A percentile compares a stretch with the other conserved stretches of the same genome.
Conservation (phyloP, 2,888 invertebrate species). For the Branchipolynoe longqiensis region DNA sequence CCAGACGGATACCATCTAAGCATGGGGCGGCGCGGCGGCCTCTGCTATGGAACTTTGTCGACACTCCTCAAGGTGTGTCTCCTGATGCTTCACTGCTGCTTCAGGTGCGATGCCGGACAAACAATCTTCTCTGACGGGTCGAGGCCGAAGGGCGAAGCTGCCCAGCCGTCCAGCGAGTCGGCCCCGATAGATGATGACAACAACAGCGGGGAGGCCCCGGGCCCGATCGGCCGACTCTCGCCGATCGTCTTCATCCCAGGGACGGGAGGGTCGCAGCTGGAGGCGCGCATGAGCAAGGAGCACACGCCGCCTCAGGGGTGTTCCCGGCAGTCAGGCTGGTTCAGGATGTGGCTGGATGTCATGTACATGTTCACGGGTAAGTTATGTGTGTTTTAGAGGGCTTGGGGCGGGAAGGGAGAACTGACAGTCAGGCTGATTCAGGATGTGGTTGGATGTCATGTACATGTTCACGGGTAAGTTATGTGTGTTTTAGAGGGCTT, state of each 20-base stretch:
- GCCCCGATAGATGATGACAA: too few relatives aligned
- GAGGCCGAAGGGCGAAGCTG: too few relatives aligned
- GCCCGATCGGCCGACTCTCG: not conserved
- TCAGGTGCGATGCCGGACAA: not conserved
- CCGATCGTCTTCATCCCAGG: constrained; percentile 62
- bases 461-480: constrained; percentile 60
- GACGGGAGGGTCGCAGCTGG: constrained; percentile 63
- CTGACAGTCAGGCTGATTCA: constrained; percentile 52
- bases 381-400: too few relatives aligned
- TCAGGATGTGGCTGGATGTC: constrained; percentile 64
- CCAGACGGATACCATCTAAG: too few relatives aligned
- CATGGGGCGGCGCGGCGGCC: too few relatives aligned
- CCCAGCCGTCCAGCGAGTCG: too few relatives aligned
- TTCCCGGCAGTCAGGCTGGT: constrained; percentile 53
- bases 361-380: constrained; percentile 61
- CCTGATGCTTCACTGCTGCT: not conserved
- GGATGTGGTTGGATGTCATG: constrained; percentile 65
- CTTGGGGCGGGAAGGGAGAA: too few relatives aligned
- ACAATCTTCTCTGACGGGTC: not conserved
- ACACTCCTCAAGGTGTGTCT: not conserved
- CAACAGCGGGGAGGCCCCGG: not conserved
- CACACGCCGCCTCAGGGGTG: constrained; percentile 10
- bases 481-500: too few relatives aligned
- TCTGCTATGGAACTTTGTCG: too few relatives aligned
- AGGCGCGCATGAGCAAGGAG: constrained; percentile 49